A percentile compares a stretch with the other conserved stretches of the same genome.
These are phyloP conservation scores for Glaucidium brasilianum DNA, from an alignment of 2,113 vertebrate species.

Conservation along the genomic window DNA sequence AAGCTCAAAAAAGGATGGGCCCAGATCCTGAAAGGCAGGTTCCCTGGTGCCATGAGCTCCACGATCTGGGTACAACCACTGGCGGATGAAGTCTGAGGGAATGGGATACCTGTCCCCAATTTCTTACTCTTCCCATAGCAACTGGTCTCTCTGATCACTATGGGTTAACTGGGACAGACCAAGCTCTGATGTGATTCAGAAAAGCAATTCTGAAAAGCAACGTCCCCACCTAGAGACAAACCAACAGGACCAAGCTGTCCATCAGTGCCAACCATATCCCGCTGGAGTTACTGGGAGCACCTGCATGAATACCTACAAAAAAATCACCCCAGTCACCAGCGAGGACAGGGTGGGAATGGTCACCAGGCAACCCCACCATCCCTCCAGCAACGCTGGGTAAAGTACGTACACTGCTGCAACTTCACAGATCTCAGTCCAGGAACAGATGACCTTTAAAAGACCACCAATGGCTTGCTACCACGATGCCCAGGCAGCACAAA, in stretches of 20 bases:
- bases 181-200: background rate
- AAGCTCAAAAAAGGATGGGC: background rate
- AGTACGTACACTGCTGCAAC: background rate
- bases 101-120: no score
- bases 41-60: background rate
- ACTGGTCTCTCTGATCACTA: background rate
- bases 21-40: background rate
- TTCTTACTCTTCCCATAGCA: background rate
- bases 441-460: background rate
- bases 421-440: background rate
- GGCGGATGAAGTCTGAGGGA: background rate
- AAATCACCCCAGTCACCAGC: background rate
- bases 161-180: background rate
- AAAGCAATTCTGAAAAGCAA: background rate
- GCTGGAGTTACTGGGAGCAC: background rate
- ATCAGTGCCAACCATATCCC: background rate
- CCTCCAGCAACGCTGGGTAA: background rate
- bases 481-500: background rate
- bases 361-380: rapidly evolving
- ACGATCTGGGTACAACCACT: background rate
- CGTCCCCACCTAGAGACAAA: background rate
- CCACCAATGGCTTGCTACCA: background rate
- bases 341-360: background rate
- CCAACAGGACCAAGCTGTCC: background rate
- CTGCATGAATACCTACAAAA: background rate